Evolutionary conservation across 2,113 vertebrate genomes (phyloP).

Genomic region (Leptobrachium leishanense): DNA sequence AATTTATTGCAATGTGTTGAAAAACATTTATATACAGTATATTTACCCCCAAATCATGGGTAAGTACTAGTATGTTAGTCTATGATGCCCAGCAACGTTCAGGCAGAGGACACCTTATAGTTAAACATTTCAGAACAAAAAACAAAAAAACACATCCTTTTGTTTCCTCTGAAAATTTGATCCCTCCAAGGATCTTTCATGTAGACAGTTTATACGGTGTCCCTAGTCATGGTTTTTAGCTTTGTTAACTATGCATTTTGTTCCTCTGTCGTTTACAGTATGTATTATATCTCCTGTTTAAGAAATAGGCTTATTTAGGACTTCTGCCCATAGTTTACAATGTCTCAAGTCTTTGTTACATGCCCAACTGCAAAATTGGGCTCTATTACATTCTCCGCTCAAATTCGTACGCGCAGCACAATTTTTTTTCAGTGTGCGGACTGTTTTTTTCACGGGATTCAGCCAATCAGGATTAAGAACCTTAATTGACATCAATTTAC

Average conservation of each 20-base stretch:
- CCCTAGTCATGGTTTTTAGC: constrained; percentile 1
- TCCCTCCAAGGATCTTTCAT: background rate
- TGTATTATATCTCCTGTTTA: constrained; percentile 5
- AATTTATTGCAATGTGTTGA: no score
- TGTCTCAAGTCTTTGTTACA: constrained; percentile 44
- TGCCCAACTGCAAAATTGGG: constrained; percentile 55
- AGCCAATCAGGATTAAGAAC: no score
- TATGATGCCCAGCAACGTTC: no score
- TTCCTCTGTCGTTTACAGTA: background rate
- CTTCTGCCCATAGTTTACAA: constrained; percentile 46
- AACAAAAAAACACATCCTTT: background rate
- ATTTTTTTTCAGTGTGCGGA: no score
- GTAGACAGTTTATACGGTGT: constrained; percentile 3
- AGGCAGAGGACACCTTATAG: no score
- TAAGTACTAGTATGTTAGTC: no score
- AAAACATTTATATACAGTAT: no score
- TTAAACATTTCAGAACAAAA: background rate
- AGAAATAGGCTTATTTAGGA: constrained; percentile 46
- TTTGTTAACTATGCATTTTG: background rate
- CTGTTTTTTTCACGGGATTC: no score
- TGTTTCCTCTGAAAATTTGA: background rate
- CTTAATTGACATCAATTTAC: no score
- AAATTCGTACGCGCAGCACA: no score
- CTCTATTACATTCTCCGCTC: no score
- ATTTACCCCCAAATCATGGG: no score